Conservation (phyloP, 1,140 invertebrate genomes). For the Pogonomyrmex barbatus region DNA sequence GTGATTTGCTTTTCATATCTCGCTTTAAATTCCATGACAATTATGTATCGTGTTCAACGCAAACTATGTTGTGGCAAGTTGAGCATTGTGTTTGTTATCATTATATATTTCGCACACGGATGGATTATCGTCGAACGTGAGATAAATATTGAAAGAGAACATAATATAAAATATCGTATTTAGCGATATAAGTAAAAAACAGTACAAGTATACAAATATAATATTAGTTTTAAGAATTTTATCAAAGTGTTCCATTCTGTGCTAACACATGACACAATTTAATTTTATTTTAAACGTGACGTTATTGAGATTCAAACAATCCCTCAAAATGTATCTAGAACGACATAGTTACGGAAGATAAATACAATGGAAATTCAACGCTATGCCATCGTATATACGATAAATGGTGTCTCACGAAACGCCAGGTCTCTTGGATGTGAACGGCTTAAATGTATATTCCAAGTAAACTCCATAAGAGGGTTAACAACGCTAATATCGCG, state of each 20-base stretch:
- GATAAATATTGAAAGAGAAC: not conserved
- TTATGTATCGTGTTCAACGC: constrained; percentile 22
- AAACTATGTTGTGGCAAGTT: constrained; percentile 12
- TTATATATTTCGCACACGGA: not conserved
- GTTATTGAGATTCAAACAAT: constrained; percentile 27
- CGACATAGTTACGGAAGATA: constrained; percentile 45
- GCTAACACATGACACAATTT: not conserved
- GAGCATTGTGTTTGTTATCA: constrained; percentile 4
- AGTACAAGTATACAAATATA: not conserved
- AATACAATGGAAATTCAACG: constrained; percentile 55
- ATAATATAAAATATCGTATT: not conserved
- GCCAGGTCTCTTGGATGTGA: constrained; percentile 53
- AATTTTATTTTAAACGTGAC: constrained; percentile 24
- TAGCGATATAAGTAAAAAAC: not conserved
- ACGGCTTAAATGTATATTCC: constrained; percentile 63
- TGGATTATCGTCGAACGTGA: constrained; percentile 2
- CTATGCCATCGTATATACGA: constrained; percentile 20
- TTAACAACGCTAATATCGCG: constrained; percentile 62
- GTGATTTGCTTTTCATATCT: constrained; percentile 46
- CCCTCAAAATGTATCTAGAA: constrained; percentile 32
- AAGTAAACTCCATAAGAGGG: constrained; percentile 64
- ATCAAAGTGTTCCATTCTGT: not conserved
- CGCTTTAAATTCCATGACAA: constrained; percentile 48
- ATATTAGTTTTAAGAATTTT: not conserved
- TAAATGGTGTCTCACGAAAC: constrained; percentile 51